Evolutionary conservation across 2,888 invertebrate species (phyloP).

Genomic region (Ectemnius cavifrons): DNA sequence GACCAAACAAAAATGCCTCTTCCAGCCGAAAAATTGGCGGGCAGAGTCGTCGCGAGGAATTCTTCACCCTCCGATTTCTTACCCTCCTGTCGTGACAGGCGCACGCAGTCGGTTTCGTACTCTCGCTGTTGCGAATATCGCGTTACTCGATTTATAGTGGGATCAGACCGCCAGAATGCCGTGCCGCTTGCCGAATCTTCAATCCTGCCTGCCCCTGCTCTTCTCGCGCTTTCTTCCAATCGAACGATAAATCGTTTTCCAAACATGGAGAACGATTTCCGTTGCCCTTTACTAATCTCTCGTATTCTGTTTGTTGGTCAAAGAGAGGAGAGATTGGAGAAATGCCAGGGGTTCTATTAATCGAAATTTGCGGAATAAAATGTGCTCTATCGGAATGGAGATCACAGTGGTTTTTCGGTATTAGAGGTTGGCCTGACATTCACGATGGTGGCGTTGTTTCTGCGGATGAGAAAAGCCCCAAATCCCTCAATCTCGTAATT

Average conservation of each 20-base stretch:
- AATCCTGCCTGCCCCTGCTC: constrained; percentile 3
- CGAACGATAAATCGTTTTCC: not conserved
- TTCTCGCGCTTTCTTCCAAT: constrained; percentile 25
- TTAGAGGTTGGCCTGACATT: not conserved
- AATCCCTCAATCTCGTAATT: constrained; percentile 59
- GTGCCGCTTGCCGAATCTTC: constrained; percentile 45
- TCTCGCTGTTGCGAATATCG: constrained; percentile 32
- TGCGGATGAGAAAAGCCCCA: constrained; percentile 32
- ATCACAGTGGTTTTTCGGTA: not conserved
- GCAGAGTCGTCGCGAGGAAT: constrained; percentile 56
- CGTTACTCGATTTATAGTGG: constrained; percentile 53
- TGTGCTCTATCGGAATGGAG: constrained; percentile 5
- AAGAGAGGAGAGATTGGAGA: not conserved
- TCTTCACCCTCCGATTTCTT: constrained; percentile 46
- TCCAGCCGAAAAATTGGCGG: constrained; percentile 51
- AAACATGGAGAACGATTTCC: not conserved
- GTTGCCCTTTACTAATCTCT: no score
- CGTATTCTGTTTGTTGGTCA: not conserved
- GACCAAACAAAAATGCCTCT: constrained; percentile 72
- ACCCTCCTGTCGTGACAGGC: constrained; percentile 10
- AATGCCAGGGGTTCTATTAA: not conserved
- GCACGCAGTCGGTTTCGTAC: not conserved
- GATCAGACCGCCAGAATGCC: constrained; percentile 44
- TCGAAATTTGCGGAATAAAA: not conserved
- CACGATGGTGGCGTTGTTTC: constrained; percentile 39